phyloP scores from a whole-genome alignment of 2,888 invertebrate species.

The Terebella lapidaria region DNA sequence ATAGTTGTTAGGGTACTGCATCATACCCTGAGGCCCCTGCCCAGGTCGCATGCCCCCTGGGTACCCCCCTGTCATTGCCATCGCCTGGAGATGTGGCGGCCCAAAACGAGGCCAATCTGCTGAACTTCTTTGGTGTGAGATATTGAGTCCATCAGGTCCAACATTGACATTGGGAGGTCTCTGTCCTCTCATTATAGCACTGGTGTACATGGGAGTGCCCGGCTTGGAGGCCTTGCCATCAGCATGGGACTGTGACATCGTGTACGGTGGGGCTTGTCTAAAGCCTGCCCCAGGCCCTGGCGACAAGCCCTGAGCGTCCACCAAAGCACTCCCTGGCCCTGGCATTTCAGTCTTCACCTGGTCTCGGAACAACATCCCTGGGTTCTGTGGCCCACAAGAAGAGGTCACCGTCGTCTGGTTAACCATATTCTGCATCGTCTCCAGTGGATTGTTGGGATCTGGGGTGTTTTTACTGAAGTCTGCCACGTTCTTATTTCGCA shows the following conservation, averaged over 20 bases:
- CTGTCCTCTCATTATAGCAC: conserved; percentile 54
- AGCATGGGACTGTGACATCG: background rate
- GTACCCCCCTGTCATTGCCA: conserved; percentile 11
- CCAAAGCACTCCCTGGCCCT: background rate
- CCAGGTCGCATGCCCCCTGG: conserved; percentile 21
- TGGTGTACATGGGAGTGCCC: conserved; percentile 30
- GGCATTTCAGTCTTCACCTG: conserved; percentile 4
- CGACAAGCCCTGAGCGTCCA: background rate
- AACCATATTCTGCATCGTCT: conserved; percentile 52
- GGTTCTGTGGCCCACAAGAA: background rate
- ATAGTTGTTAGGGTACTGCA: conserved; percentile 52
- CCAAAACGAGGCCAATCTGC: conserved; percentile 58
- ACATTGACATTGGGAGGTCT: conserved; percentile 63
- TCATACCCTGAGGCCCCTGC: conserved; percentile 26
- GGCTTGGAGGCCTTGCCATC: background rate
- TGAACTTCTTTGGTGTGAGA: conserved; percentile 50
- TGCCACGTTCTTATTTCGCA: conserved; percentile 19
- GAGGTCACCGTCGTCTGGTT: conserved; percentile 56
- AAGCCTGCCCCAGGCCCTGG: conserved; percentile 5
- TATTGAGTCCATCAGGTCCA: conserved; percentile 58
- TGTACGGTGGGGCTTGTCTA: background rate
- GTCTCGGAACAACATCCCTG: background rate
- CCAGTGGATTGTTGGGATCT: conserved; percentile 33
- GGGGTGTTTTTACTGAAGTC: conserved; percentile 13
- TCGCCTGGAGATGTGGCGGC: conserved; percentile 32